These are phyloP conservation scores for Callipepla squamata DNA, from an alignment of 2,113 vertebrate species.

Conservation along the genomic window DNA sequence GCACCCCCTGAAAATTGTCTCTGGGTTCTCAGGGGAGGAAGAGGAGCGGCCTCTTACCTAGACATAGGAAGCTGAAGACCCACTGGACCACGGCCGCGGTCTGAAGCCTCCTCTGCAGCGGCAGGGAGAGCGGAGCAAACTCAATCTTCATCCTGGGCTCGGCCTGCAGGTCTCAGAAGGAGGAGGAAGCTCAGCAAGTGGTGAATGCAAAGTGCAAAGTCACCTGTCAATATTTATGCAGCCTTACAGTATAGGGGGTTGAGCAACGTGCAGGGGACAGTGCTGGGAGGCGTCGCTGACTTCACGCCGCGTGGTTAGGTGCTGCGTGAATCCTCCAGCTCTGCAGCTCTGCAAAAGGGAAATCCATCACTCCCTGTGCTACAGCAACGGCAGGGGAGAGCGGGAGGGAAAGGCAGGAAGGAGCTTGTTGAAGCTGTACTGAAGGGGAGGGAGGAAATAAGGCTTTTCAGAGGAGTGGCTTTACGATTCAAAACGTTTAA, in stretches of 20 bases:
- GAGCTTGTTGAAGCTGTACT: background rate
- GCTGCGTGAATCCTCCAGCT: too few species aligned
- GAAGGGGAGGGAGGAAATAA: background rate
- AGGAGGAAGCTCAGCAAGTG: background rate
- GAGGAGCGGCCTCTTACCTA: conserved; percentile 33
- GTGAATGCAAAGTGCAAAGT: conserved; percentile 29
- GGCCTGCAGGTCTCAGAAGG: accelerated
- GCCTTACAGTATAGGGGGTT: background rate
- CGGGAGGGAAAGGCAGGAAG: background rate
- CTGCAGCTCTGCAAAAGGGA: background rate
- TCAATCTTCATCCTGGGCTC: conserved; percentile 53
- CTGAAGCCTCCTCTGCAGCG: conserved; percentile 39
- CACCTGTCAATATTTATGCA: background rate
- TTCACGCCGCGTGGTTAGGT: background rate
- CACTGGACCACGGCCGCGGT: conserved; percentile 40
- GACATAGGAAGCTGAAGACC: conserved; percentile 50
- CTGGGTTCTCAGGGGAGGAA: background rate
- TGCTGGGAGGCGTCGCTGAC: background rate
- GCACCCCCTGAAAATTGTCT: background rate
- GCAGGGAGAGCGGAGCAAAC: conserved; percentile 16
- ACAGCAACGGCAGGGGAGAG: background rate
- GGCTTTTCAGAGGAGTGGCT: background rate
- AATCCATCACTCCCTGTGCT: background rate
- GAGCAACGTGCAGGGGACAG: background rate
- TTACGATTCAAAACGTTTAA: background rate